phyloP scores from a whole-genome alignment of 1,140 invertebrate species.

The Drosophila ohnishii region DNA sequence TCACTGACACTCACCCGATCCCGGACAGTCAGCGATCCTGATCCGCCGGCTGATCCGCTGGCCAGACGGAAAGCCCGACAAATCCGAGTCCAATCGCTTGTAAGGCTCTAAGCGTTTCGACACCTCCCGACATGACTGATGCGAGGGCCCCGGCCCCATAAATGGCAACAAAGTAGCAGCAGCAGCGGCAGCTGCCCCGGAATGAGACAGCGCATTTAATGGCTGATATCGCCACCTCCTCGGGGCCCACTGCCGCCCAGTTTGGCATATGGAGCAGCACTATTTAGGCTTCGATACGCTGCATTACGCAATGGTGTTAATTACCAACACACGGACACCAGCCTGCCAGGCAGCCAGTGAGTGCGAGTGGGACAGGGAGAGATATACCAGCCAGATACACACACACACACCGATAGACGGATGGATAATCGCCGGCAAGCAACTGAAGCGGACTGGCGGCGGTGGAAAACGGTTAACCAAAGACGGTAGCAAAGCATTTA shows the following conservation, averaged over 20 bases:
- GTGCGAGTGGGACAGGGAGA: slow-evolving; percentile 21
- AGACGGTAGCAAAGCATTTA: slow-evolving; percentile 45
- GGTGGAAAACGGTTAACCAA: slow-evolving; percentile 65
- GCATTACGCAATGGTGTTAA: slow-evolving; percentile 83
- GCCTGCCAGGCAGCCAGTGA: slow-evolving; percentile 9
- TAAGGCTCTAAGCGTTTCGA: slow-evolving; percentile 62
- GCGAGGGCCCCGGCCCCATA: slow-evolving; percentile 22
- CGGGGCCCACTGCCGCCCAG: slow-evolving; percentile 31
- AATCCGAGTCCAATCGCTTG: slow-evolving; percentile 52
- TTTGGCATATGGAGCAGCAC: slow-evolving; percentile 79
- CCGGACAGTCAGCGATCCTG: slow-evolving; percentile 17
- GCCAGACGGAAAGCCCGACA: slow-evolving; percentile 56
- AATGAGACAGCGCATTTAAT: slow-evolving; percentile 27
- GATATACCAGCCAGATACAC: slow-evolving; percentile 20
- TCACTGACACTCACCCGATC: slow-evolving; percentile 55
- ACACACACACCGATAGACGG: slow-evolving; percentile 29
- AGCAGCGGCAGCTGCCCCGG: slow-evolving; percentile 18
- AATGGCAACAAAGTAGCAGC: slow-evolving; percentile 56
- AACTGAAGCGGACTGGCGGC: slow-evolving; percentile 51
- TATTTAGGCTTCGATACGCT: slow-evolving; percentile 82
- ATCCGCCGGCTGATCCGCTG: slow-evolving; percentile 24
- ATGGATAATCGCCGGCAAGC: slow-evolving; percentile 71
- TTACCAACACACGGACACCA: slow-evolving; percentile 69
- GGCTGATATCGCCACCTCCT: slow-evolving; percentile 44
- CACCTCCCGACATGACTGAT: slow-evolving; percentile 50